Evolutionary conservation across 2,888 invertebrate species (phyloP).

Genomic region (Saturnia pavonia): DNA sequence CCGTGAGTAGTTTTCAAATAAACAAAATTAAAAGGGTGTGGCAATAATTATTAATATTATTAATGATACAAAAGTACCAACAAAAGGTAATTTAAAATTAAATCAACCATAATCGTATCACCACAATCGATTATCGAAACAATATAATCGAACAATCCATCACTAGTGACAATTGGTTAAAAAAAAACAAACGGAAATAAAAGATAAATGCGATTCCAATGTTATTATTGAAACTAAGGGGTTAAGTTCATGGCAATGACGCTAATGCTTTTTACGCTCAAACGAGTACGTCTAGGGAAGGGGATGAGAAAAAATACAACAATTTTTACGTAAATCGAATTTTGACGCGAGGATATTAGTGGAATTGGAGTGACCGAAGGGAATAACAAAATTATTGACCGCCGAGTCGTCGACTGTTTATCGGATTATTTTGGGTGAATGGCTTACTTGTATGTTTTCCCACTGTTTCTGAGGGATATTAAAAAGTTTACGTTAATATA

Average conservation of each 20-base stretch:
- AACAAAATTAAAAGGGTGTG: conserved; percentile 58
- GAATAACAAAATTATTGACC: conserved; percentile 69
- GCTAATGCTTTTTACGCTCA: conserved; percentile 65
- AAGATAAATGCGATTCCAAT: conserved; percentile 54
- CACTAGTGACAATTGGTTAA: conserved; percentile 45
- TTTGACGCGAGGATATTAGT: conserved; percentile 67
- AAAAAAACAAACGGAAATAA: conserved; percentile 47
- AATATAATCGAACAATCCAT: conserved; percentile 47
- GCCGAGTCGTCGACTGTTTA: conserved; percentile 61
- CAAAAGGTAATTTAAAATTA: conserved; percentile 45
- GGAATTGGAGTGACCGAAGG: conserved; percentile 72
- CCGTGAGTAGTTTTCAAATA: background rate
- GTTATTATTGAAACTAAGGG: conserved; percentile 51
- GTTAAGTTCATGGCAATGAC: conserved; percentile 49
- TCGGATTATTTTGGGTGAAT: conserved; percentile 61
- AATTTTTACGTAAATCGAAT: conserved; percentile 74
- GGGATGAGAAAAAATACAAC: conserved; percentile 36
- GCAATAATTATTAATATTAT: conserved; percentile 35
- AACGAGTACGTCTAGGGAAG: conserved; percentile 54
- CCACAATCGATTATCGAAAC: conserved; percentile 65
- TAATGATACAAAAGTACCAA: conserved; percentile 37
- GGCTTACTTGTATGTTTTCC: conserved; percentile 40
- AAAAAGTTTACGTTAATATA: background rate
- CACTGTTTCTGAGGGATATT: background rate
- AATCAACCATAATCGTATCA: conserved; percentile 67